A percentile compares a stretch with the other conserved stretches of the same genome.
These are phyloP conservation scores for Biston stratarius DNA, from an alignment of 2,888 invertebrate genomes.

Conservation along the genomic window DNA sequence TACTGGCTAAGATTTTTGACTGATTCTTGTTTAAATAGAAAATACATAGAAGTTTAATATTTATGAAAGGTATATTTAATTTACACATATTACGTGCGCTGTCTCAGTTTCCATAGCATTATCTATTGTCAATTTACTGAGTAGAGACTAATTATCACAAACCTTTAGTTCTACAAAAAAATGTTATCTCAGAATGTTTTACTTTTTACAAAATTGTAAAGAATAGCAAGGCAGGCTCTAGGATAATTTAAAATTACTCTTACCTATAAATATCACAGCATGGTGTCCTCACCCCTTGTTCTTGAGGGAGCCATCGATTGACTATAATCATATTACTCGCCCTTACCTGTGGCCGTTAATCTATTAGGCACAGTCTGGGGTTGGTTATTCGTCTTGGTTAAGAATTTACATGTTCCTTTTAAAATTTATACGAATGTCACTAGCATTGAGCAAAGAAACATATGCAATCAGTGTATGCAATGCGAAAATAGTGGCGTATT, in stretches of 20 bases:
- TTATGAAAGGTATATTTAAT: too few species aligned
- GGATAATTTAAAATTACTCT: slow-evolving; percentile 46
- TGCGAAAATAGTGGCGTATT: too few species aligned
- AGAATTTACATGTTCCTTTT: slow-evolving; percentile 40
- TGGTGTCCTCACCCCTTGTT: slow-evolving; percentile 59
- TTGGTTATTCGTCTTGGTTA: slow-evolving; percentile 58
- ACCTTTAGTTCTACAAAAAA: too few species aligned
- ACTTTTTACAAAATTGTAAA: slow-evolving; percentile 17
- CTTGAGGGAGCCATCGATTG: slow-evolving; percentile 77
- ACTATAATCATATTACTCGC: slow-evolving; percentile 77
- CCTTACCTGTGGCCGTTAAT: slow-evolving; percentile 73
- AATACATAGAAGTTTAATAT: too few species aligned
- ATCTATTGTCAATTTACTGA: too few species aligned
- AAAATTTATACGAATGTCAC: neutral
- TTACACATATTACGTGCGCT: too few species aligned
- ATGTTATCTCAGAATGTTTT: neutral
- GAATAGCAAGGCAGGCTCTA: slow-evolving; percentile 13
- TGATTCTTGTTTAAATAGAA: too few species aligned
- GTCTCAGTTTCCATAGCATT: too few species aligned
- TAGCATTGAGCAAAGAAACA: too few species aligned
- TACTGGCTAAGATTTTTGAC: too few species aligned
- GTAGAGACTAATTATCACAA: too few species aligned
- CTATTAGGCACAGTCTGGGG: slow-evolving; percentile 62
- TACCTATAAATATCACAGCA: slow-evolving; percentile 71
- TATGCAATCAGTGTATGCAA: too few species aligned